phyloP scores from a whole-genome alignment of 2,113 vertebrate genomes.

The Phocoena sinus region DNA sequence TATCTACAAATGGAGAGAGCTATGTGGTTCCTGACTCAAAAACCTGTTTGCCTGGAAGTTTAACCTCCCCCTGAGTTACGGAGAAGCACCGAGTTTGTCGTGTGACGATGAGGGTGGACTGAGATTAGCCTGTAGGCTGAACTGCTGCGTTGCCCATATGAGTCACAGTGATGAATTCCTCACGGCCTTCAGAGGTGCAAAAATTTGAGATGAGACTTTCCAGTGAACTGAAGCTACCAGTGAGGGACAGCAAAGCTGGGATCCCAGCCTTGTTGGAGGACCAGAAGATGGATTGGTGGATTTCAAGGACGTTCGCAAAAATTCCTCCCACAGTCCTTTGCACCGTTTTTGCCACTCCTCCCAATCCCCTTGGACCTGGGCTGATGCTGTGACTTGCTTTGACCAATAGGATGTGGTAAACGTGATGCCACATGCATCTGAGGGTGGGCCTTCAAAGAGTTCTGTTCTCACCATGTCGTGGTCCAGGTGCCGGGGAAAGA shows the following conservation, averaged over 20 bases:
- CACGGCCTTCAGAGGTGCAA: fast-evolving
- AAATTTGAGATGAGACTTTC: neutral
- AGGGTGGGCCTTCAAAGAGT: neutral
- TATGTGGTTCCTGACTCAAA: neutral
- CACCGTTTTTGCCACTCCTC: neutral
- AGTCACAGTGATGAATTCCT: neutral
- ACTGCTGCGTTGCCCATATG: fast-evolving
- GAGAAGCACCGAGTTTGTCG: neutral
- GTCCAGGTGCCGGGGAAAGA: neutral
- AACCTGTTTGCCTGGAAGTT: neutral
- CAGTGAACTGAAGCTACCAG: fast-evolving
- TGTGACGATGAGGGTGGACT: neutral
- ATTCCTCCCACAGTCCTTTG: neutral
- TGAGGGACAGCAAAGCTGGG: neutral
- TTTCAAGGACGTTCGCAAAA: neutral
- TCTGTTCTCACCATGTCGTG: neutral
- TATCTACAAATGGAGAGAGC: neutral
- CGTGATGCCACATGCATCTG: neutral
- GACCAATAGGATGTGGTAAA: neutral
- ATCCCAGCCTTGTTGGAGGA: neutral
- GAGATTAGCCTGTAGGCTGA: neutral
- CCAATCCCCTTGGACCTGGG: neutral
- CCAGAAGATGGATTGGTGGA: neutral
- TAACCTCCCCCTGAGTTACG: neutral
- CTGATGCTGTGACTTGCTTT: neutral